Conservation (phyloP, 2,888 invertebrate species). For the Noctua pronuba region DNA sequence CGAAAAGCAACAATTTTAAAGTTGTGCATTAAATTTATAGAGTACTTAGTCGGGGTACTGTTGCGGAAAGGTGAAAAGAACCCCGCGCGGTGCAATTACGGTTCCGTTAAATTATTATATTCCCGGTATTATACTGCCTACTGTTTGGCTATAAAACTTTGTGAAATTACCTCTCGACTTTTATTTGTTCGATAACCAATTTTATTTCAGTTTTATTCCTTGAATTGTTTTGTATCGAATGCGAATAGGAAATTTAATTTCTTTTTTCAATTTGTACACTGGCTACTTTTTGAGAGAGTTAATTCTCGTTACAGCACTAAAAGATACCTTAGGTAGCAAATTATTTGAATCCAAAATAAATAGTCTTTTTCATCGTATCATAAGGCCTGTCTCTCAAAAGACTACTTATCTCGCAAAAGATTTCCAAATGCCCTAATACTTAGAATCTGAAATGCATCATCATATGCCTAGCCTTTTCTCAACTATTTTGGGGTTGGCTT, state of each 20-base stretch:
- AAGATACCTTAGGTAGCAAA: not conserved
- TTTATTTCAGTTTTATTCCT: constrained; percentile 26
- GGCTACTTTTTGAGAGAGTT: not conserved
- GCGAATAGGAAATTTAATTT: not conserved
- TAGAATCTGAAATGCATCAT: not conserved
- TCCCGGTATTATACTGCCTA: constrained; percentile 17
- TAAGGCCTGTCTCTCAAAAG: too few relatives aligned
- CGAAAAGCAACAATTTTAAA: constrained; percentile 56
- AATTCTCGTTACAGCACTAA: not conserved
- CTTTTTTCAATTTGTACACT: not conserved
- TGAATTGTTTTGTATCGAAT: not conserved
- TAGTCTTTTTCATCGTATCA: not conserved
- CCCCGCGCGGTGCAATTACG: constrained; percentile 47
- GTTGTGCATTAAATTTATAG: constrained; percentile 58
- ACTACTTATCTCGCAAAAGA: not conserved
- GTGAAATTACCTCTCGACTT: constrained; percentile 7
- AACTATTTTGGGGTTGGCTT: too few relatives aligned
- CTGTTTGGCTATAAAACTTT: constrained; percentile 15
- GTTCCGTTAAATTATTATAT: constrained; percentile 35
- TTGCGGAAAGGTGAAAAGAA: constrained; percentile 59
- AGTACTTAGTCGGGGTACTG: constrained; percentile 44
- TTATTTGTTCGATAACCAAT: constrained; percentile 27
- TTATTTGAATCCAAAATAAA: not conserved
- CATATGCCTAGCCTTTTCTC: too few relatives aligned
- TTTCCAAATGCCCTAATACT: not conserved